Percentiles rank a stretch among this genome's conserved stretches.
These are phyloP conservation scores for Actinia equina DNA, from an alignment of 64 coral and sea anemone species.

Conservation along the genomic window DNA sequence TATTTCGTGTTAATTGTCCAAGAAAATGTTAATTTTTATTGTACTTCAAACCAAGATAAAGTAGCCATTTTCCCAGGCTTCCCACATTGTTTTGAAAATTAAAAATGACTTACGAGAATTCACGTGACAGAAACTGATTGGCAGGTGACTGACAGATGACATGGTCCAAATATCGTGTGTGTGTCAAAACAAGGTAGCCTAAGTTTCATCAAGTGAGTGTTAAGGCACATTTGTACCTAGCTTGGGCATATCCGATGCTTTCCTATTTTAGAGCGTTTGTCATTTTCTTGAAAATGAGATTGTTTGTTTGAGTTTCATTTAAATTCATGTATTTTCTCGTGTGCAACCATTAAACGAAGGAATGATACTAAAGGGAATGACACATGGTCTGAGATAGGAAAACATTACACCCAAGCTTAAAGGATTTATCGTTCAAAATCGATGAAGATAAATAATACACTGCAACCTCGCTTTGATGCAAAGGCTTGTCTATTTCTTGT, in stretches of 20 bases:
- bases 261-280: no score
- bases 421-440: no score
- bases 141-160: neutral
- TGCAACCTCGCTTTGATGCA: neutral
- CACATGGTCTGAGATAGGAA: no score
- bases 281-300: no score
- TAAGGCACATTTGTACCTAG: no score
- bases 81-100: neutral
- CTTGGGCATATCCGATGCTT: no score
- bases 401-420: no score
- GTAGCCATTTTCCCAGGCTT: constrained; percentile 4
- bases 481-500: neutral
- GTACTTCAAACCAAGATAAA: neutral
- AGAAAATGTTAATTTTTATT: neutral
- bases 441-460: no score
- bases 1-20: neutral
- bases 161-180: neutral
- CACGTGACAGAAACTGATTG: constrained; percentile 12
- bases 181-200: neutral
- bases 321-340: no score
- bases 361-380: no score
- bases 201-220: neutral
- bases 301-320: no score
- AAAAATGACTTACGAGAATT: neutral
- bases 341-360: no score